Percentiles rank a stretch among this genome's conserved stretches.
phyloP scores from a whole-genome alignment of 2,797 vertebrate species.

The Ctenopoma kingsleyae region DNA sequence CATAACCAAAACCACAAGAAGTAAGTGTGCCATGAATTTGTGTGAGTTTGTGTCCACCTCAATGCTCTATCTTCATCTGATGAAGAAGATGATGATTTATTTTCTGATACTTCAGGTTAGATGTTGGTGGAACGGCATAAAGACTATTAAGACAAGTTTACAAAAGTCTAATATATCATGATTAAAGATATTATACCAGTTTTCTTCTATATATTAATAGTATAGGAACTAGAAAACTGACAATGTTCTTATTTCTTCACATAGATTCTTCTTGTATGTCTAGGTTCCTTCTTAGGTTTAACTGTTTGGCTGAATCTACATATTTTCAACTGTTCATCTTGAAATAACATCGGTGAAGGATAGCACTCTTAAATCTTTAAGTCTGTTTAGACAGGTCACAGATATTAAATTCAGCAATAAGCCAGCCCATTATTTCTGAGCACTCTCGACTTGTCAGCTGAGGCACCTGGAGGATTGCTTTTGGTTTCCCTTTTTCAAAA shows the following conservation, averaged over 20 bases:
- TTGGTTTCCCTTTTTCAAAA: slow-evolving; percentile 33
- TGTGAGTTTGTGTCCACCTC: no score
- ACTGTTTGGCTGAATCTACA: neutral
- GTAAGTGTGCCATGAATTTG: no score
- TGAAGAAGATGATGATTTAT: no score
- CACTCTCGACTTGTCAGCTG: slow-evolving; percentile 3
- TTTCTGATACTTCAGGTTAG: no score
- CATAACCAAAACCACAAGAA: no score
- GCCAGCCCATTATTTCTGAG: slow-evolving; percentile 25
- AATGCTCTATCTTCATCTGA: no score
- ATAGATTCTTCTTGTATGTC: neutral
- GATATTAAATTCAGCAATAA: slow-evolving; percentile 28
- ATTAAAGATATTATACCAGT: no score
- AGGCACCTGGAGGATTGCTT: slow-evolving; percentile 50
- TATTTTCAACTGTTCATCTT: neutral
- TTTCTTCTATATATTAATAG: no score
- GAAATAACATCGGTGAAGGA: slow-evolving; percentile 6
- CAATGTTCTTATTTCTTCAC: neutral
- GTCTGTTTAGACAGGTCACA: slow-evolving; percentile 24
- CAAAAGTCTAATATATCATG: no score
- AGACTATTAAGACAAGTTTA: no score
- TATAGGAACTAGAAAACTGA: no score
- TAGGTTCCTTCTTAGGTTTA: neutral
- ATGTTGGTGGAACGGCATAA: no score
- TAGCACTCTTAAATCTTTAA: neutral